phyloP scores from a whole-genome alignment of 1,140 invertebrate species.

The Drosophila nannoptera region DNA sequence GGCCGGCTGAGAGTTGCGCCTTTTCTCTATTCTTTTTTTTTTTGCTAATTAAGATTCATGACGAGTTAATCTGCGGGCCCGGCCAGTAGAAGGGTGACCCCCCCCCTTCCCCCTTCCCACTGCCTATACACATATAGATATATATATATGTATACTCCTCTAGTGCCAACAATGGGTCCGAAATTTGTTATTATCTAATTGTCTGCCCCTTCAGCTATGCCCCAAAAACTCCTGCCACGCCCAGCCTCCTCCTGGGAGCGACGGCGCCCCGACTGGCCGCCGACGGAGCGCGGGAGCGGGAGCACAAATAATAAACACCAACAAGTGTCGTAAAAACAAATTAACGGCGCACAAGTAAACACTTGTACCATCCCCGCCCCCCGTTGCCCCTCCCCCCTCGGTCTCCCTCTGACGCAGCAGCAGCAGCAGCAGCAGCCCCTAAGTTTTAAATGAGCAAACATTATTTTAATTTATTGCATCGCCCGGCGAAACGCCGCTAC shows the following conservation, averaged over 20 bases:
- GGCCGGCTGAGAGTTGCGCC: constrained; percentile 10
- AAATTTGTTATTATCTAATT: constrained; percentile 54
- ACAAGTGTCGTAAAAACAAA: constrained; percentile 63
- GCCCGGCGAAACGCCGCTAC: constrained; percentile 30
- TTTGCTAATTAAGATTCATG: constrained; percentile 52
- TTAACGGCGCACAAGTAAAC: constrained; percentile 58
- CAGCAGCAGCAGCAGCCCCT: constrained; percentile 14
- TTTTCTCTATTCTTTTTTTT: constrained; percentile 2
- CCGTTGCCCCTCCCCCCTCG: background rate
- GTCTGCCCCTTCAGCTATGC: constrained; percentile 27
- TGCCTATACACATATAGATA: too few relatives aligned
- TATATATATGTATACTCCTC: background rate
- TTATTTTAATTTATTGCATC: constrained; percentile 60
- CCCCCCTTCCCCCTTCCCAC: background rate
- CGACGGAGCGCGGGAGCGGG: constrained; percentile 46
- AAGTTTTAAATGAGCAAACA: constrained; percentile 61
- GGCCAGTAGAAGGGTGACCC: constrained; percentile 3
- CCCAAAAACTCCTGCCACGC: constrained; percentile 14
- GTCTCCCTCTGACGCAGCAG: background rate
- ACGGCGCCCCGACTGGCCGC: constrained; percentile 36
- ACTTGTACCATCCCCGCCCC: constrained; percentile 26
- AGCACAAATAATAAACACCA: constrained; percentile 61
- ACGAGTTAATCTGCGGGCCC: constrained; percentile 41
- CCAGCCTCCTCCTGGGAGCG: constrained; percentile 14
- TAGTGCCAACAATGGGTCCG: constrained; percentile 39